Evolutionary conservation across 2,888 invertebrate genomes (phyloP).

Genomic region (Amphimallon solstitiale): DNA sequence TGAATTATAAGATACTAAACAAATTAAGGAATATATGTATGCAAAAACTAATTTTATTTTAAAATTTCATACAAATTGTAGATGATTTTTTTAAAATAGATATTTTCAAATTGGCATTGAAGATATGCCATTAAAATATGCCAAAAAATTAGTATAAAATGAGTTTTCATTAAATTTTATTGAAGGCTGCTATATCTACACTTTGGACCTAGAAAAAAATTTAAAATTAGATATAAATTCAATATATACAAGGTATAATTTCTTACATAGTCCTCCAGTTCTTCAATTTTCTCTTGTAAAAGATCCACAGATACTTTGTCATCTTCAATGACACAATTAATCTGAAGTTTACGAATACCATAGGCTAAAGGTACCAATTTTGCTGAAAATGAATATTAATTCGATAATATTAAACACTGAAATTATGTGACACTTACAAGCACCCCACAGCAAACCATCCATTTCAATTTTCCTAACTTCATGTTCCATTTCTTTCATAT

Average conservation of each 20-base stretch:
- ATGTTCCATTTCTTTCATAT: constrained; percentile 86
- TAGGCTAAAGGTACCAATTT: constrained; percentile 92
- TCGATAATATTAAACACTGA: constrained; percentile 29
- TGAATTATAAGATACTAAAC: no score
- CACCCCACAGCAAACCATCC: constrained; percentile 95
- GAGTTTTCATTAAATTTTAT: constrained; percentile 77
- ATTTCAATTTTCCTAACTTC: constrained; percentile 78
- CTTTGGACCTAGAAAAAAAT: constrained; percentile 77
- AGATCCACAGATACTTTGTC: constrained; percentile 93
- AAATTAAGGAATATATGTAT: constrained; percentile 7
- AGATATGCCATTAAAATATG: background rate
- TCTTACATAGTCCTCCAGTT: constrained; percentile 82
- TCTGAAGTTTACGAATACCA: constrained; percentile 92
- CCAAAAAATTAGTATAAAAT: background rate
- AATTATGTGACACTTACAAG: constrained; percentile 64
- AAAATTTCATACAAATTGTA: constrained; percentile 13
- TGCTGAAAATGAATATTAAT: constrained; percentile 64
- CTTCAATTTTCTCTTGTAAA: constrained; percentile 87
- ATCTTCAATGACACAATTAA: constrained; percentile 93
- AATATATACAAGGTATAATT: constrained; percentile 4
- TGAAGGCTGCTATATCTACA: constrained; percentile 95
- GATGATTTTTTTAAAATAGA: background rate
- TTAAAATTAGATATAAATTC: background rate
- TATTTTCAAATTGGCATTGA: background rate
- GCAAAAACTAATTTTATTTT: constrained; percentile 23